Conservation (phyloP, 2,888 invertebrate species). For the Digitonthophagus gazella region DNA sequence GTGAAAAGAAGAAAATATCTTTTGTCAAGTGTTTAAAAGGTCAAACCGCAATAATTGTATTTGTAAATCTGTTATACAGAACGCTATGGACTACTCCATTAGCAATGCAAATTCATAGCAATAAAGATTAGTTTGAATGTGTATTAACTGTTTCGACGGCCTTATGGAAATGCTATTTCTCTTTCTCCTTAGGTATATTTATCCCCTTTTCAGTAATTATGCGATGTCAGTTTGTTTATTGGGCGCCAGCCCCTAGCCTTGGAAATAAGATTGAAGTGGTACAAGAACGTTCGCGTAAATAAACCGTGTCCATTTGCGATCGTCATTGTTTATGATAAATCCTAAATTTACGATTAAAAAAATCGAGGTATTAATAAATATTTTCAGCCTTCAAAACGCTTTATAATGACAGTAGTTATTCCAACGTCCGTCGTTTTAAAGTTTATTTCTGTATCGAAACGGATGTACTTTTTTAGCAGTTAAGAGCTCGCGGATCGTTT, state of each 20-base stretch:
- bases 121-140: constrained; percentile 22
- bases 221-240: constrained; percentile 10
- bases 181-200: constrained; percentile 1
- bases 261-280: background rate
- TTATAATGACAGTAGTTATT: background rate
- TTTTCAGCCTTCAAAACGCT: background rate
- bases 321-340: background rate
- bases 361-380: no score
- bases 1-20: background rate
- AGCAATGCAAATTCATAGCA: constrained; percentile 22
- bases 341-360: background rate
- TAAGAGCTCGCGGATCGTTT: background rate
- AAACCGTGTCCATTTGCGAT: background rate
- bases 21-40: constrained; percentile 26
- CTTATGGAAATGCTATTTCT: constrained; percentile 14
- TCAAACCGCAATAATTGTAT: constrained; percentile 24
- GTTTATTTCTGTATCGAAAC: background rate
- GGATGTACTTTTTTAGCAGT: background rate
- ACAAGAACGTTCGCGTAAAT: background rate
- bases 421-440: background rate
- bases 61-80: constrained; percentile 22
- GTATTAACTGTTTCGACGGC: constrained; percentile 7
- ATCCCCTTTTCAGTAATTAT: constrained; percentile 4
- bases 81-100: constrained; percentile 19
- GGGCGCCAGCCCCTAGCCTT: constrained; percentile 4